Conservation (phyloP, 2,797 vertebrate genomes). For the Borostomias antarcticus region DNA sequence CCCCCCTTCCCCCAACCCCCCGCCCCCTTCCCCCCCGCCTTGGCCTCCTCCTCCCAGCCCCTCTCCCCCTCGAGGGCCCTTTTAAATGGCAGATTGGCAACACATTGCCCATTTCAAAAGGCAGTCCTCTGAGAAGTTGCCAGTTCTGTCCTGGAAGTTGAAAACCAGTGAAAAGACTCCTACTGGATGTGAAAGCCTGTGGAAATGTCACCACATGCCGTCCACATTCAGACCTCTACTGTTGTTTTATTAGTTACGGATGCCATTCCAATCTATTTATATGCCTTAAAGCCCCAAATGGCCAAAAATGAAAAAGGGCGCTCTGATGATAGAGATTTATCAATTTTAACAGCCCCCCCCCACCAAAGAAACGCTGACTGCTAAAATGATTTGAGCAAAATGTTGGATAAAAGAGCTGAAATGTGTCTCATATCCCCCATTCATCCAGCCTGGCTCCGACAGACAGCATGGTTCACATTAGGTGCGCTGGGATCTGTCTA, state of each 20-base stretch:
- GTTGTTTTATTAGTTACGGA: conserved; percentile 28
- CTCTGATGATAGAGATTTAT: conserved; percentile 11
- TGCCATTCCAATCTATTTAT: conserved; percentile 16
- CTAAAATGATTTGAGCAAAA: conserved; percentile 16
- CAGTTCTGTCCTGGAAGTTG: conserved; percentile 36
- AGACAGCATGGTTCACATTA: conserved; percentile 18
- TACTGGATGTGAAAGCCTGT: conserved; percentile 23
- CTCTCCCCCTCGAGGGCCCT: conserved; percentile 36
- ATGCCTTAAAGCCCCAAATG: conserved; percentile 6
- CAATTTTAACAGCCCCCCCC: not conserved
- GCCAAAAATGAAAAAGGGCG: not conserved
- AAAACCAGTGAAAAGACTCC: conserved; percentile 36
- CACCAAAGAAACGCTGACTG: conserved; percentile 15
- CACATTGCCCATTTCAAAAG: conserved; percentile 43
- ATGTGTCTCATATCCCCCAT: conserved; percentile 15
- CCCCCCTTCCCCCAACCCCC: not conserved
- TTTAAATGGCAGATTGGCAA: conserved; percentile 50
- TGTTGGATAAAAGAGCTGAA: not conserved
- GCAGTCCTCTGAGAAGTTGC: conserved; percentile 32
- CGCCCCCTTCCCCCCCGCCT: conserved; percentile 6
- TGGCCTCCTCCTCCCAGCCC: conserved; percentile 16
- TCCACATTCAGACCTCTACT: conserved; percentile 15
- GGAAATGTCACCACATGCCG: conserved; percentile 37
- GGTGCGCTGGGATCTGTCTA: conserved; percentile 34
- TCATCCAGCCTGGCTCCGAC: not conserved